Evolutionary conservation across 1,140 invertebrate genomes (phyloP).

Genomic region (Procambarus virginalis): DNA sequence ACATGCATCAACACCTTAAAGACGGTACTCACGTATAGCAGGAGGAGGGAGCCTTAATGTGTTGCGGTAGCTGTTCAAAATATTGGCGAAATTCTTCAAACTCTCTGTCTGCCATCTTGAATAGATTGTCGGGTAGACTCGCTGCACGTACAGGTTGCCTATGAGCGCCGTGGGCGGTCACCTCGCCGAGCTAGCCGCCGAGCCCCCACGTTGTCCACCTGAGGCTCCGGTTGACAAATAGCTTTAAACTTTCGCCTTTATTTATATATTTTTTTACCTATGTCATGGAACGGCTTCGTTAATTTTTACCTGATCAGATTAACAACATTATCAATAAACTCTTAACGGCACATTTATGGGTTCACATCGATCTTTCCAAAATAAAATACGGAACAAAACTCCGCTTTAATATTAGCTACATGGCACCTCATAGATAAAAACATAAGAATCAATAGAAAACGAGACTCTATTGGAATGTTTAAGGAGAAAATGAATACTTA

Average conservation of each 20-base stretch:
- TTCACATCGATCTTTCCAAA: too few relatives aligned
- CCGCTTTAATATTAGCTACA: too few relatives aligned
- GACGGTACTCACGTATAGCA: conserved; percentile 79
- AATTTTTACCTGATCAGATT: too few relatives aligned
- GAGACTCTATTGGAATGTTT: too few relatives aligned
- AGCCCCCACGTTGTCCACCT: conserved; percentile 41
- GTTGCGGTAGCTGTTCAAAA: conserved; percentile 87
- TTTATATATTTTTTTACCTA: too few relatives aligned
- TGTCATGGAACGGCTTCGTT: too few relatives aligned
- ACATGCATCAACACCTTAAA: neutral
- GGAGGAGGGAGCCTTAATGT: conserved; percentile 83
- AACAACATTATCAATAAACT: too few relatives aligned
- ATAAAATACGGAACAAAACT: too few relatives aligned
- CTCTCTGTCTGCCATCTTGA: conserved; percentile 89
- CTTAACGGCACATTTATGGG: too few relatives aligned
- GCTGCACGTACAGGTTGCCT: conserved; percentile 23
- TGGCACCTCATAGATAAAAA: too few relatives aligned
- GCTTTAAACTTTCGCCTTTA: neutral
- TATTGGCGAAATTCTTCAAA: conserved; percentile 92
- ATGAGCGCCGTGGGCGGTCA: neutral
- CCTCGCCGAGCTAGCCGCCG: conserved; percentile 20
- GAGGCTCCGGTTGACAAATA: conserved; percentile 7
- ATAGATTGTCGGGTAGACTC: conserved; percentile 56
- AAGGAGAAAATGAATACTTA: too few relatives aligned
- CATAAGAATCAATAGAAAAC: too few relatives aligned